phyloP scores from a whole-genome alignment of 2,888 invertebrate genomes.

The Scotopteryx bipunctaria region DNA sequence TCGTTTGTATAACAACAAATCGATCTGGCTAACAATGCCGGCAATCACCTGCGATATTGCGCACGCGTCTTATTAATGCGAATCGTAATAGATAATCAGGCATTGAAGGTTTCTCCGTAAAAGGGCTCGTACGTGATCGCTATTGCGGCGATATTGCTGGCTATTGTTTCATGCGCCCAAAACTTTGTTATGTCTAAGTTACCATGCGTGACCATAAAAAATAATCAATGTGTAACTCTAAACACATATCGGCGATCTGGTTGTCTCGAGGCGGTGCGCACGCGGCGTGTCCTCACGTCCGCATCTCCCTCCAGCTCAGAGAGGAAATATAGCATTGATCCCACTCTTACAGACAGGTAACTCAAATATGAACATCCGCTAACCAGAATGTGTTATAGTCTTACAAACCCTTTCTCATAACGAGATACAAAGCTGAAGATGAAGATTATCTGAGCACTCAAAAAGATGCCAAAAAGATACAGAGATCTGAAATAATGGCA shows the following conservation, averaged over 20 bases:
- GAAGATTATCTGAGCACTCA: too few relatives aligned
- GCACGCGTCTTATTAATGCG: conserved; percentile 51
- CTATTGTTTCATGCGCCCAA: conserved; percentile 61
- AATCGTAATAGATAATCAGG: conserved; percentile 48
- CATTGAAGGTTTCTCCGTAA: conserved; percentile 56
- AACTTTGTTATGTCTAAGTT: conserved; percentile 63
- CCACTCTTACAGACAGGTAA: not conserved
- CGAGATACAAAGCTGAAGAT: too few relatives aligned
- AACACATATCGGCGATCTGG: conserved; percentile 38
- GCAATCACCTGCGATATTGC: conserved; percentile 51
- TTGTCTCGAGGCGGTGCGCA: conserved; percentile 43
- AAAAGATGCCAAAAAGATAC: too few relatives aligned
- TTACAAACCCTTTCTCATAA: too few relatives aligned
- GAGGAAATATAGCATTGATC: not conserved
- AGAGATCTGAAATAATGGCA: not conserved
- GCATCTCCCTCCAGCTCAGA: not conserved
- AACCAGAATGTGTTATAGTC: too few relatives aligned
- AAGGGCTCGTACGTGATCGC: conserved; percentile 56
- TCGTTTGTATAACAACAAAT: conserved; percentile 49
- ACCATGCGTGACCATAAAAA: conserved; percentile 42
- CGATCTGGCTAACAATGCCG: conserved; percentile 49
- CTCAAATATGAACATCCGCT: not conserved
- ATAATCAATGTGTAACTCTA: conserved; percentile 42
- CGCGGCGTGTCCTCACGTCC: conserved; percentile 58
- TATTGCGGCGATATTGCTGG: conserved; percentile 40